A percentile compares a stretch with the other conserved stretches of the same genome.
These are phyloP conservation scores for Podocnemis expansa DNA, from an alignment of 2,113 vertebrate species.

Conservation along the genomic window DNA sequence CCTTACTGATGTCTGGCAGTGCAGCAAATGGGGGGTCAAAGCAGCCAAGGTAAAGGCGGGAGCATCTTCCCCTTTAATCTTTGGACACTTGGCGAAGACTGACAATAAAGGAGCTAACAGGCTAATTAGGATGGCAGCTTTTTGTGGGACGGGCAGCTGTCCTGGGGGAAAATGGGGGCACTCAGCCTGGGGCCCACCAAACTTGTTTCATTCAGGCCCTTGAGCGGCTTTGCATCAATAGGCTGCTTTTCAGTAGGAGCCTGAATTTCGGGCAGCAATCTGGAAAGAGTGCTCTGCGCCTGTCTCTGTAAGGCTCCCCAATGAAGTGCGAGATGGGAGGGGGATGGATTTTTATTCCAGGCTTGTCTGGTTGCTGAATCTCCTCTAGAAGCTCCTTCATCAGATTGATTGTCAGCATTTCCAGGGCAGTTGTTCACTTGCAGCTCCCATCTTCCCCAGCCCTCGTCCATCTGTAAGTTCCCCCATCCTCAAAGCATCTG, in stretches of 20 bases:
- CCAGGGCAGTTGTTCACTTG: accelerated
- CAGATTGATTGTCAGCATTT: neutral
- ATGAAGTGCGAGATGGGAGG: neutral
- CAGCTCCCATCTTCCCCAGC: neutral
- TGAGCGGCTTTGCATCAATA: neutral
- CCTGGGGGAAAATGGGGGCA: neutral
- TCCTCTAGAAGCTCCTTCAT: neutral
- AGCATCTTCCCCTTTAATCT: neutral
- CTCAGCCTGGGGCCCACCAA: neutral
- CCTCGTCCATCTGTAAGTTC: too few species aligned
- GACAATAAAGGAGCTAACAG: neutral
- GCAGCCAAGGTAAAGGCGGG: neutral
- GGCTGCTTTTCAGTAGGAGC: neutral
- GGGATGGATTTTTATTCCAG: neutral
- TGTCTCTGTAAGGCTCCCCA: neutral
- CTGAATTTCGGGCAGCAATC: neutral
- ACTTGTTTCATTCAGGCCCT: neutral
- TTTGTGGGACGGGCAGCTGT: neutral
- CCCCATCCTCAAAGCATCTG: too few species aligned
- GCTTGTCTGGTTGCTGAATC: neutral
- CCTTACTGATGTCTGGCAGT: neutral
- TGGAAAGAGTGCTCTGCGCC: neutral
- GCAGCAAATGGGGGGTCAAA: neutral
- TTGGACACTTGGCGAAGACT: neutral
- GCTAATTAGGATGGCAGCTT: neutral